Percentiles rank a stretch among this genome's conserved stretches.
phyloP scores from a whole-genome alignment of 2,113 vertebrate genomes.

The Galemys pyrenaicus region DNA sequence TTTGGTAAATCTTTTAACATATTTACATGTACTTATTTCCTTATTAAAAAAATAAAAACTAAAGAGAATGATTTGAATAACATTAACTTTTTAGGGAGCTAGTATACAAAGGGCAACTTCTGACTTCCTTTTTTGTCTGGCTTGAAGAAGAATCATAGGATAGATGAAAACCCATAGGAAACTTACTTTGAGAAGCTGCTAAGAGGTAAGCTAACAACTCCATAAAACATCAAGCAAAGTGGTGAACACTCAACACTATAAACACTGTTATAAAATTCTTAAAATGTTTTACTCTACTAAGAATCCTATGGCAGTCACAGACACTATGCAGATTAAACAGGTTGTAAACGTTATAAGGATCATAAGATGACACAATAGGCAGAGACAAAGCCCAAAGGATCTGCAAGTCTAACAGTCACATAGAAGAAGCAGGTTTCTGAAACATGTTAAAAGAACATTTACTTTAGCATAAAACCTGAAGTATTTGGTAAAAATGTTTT shows the following conservation, averaged over 20 bases:
- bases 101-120: not conserved
- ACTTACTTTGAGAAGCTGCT: not conserved
- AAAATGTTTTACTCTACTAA: not conserved
- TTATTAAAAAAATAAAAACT: not conserved
- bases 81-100: not conserved
- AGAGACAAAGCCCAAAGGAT: not conserved
- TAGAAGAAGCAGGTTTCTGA: not conserved
- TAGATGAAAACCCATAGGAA: not conserved
- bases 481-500: conserved; percentile 28
- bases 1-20: conserved; percentile 6
- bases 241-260: not conserved
- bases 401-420: not conserved
- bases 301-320: not conserved
- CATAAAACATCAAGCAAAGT: conserved; percentile 10
- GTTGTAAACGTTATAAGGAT: not conserved
- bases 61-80: not conserved
- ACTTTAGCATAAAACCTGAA: not conserved
- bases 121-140: not conserved
- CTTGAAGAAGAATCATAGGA: not conserved
- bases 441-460: not conserved
- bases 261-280: not conserved
- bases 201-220: not conserved
- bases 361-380: not conserved
- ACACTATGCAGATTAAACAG: not conserved
- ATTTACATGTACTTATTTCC: not conserved